phyloP scores from a whole-genome alignment of 2,888 invertebrate genomes.

The Willowsia nigromaculata region DNA sequence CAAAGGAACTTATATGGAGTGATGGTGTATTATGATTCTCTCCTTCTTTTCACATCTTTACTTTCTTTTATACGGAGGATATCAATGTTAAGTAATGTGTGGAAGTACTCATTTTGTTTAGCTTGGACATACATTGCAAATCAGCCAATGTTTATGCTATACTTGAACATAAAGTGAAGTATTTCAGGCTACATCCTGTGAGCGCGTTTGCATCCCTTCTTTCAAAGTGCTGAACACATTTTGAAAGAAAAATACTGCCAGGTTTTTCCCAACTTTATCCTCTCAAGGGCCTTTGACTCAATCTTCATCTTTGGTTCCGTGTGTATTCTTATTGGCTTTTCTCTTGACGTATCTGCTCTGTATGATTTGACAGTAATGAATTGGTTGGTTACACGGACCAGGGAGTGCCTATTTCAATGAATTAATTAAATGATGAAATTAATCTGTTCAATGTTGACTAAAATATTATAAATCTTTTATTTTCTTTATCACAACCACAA shows the following conservation, averaged over 20 bases:
- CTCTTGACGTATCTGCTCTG: background rate
- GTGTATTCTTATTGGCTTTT: background rate
- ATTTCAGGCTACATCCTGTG: background rate
- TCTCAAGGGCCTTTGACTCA: slow-evolving; percentile 36
- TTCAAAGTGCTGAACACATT: background rate
- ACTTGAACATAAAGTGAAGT: background rate
- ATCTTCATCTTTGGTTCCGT: slow-evolving; percentile 52
- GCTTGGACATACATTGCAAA: slow-evolving; percentile 1
- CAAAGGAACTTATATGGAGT: background rate
- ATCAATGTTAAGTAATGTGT: slow-evolving; percentile 50
- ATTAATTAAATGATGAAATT: background rate
- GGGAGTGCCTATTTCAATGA: no score
- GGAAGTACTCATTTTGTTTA: background rate
- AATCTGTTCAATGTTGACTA: background rate
- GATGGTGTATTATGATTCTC: background rate
- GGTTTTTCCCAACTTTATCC: slow-evolving; percentile 14
- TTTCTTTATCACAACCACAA: background rate
- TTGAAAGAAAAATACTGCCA: background rate
- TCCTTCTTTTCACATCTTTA: slow-evolving; percentile 25
- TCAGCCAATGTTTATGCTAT: background rate
- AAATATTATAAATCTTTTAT: background rate
- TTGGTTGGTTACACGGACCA: background rate
- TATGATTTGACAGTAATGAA: background rate
- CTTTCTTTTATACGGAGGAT: slow-evolving; percentile 44
- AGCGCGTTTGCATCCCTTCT: background rate